A percentile compares a stretch with the other conserved stretches of the same genome.
These are phyloP conservation scores for Hypsibius dujardini DNA, from an alignment of 1,140 invertebrate species.

Conservation along the genomic window DNA sequence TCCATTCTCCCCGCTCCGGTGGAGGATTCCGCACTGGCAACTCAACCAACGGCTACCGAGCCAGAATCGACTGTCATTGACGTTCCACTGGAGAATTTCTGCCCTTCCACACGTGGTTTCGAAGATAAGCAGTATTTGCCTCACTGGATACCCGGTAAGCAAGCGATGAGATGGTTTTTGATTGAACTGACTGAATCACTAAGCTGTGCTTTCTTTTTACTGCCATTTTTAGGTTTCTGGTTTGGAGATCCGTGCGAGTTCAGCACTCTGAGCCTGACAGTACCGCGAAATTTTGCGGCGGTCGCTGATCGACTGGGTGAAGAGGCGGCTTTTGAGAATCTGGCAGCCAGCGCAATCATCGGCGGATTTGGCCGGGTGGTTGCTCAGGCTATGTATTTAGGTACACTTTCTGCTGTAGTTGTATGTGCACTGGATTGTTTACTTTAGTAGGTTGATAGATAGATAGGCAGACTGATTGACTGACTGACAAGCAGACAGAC, in stretches of 20 bases:
- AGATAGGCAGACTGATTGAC: too few species aligned
- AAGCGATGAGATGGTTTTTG: neutral
- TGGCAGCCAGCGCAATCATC: slow-evolving; percentile 51
- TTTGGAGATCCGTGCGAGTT: slow-evolving; percentile 54
- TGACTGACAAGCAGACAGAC: too few species aligned
- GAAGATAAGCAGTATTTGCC: neutral
- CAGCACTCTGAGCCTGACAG: slow-evolving; percentile 53
- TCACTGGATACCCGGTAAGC: slow-evolving; percentile 5
- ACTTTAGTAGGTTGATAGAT: too few species aligned
- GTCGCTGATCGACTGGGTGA: slow-evolving; percentile 31
- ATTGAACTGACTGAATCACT: neutral
- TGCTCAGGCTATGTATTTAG: slow-evolving; percentile 61
- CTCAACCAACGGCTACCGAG: too few species aligned
- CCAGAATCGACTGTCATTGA: too few species aligned
- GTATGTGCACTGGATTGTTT: too few species aligned
- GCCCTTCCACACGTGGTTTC: neutral
- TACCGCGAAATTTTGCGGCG: slow-evolving; percentile 28
- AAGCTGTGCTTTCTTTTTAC: slow-evolving; percentile 20
- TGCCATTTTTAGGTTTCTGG: slow-evolving; percentile 47
- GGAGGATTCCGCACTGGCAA: too few species aligned
- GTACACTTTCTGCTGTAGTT: slow-evolving; percentile 29
- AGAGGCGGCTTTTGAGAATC: slow-evolving; percentile 41
- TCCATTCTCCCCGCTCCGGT: too few species aligned
- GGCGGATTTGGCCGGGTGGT: slow-evolving; percentile 58
- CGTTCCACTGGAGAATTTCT: too few species aligned